Percentiles rank a stretch among this genome's conserved stretches.
phyloP scores from a whole-genome alignment of 2,888 invertebrate genomes.

The Cyrtodaria siliqua region DNA sequence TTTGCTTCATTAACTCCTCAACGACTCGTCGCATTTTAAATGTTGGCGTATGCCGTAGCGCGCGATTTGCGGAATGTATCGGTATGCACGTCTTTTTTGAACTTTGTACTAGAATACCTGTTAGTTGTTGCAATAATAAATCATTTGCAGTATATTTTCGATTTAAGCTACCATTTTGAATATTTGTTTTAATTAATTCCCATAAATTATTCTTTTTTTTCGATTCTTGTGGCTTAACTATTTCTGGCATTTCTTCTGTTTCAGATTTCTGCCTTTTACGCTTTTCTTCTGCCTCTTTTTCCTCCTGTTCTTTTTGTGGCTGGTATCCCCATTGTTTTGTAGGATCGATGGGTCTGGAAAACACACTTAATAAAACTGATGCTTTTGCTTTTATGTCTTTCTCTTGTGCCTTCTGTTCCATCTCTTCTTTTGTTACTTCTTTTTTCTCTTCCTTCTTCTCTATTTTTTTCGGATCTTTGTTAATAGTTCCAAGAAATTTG shows the following conservation, averaged over 20 bases:
- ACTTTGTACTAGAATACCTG: slow-evolving; percentile 72
- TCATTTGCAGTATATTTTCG: slow-evolving; percentile 73
- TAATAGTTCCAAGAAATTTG: slow-evolving; percentile 52
- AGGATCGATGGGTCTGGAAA: slow-evolving; percentile 59
- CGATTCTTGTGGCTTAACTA: slow-evolving; percentile 32
- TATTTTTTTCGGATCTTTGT: slow-evolving; percentile 31
- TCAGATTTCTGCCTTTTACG: slow-evolving; percentile 26
- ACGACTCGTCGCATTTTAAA: slow-evolving; percentile 82
- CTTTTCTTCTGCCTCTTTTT: slow-evolving; percentile 17
- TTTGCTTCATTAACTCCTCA: slow-evolving; percentile 75
- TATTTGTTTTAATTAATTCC: slow-evolving; percentile 73
- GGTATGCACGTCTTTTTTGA: slow-evolving; percentile 70
- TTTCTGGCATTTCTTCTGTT: slow-evolving; percentile 26
- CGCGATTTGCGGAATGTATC: slow-evolving; percentile 76
- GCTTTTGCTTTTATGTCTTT: slow-evolving; percentile 49
- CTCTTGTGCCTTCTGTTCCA: slow-evolving; percentile 18
- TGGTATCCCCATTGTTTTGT: background rate
- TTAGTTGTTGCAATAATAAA: slow-evolving; percentile 78
- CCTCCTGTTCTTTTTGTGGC: slow-evolving; percentile 8
- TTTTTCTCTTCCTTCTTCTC: slow-evolving; percentile 28
- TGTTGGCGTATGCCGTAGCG: slow-evolving; percentile 81
- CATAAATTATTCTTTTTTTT: slow-evolving; percentile 65
- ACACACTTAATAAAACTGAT: slow-evolving; percentile 58
- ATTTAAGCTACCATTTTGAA: slow-evolving; percentile 61
- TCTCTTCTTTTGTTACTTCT: slow-evolving; percentile 27